phyloP scores from a whole-genome alignment of 2,797 vertebrate species.

The Mallotus villosus region DNA sequence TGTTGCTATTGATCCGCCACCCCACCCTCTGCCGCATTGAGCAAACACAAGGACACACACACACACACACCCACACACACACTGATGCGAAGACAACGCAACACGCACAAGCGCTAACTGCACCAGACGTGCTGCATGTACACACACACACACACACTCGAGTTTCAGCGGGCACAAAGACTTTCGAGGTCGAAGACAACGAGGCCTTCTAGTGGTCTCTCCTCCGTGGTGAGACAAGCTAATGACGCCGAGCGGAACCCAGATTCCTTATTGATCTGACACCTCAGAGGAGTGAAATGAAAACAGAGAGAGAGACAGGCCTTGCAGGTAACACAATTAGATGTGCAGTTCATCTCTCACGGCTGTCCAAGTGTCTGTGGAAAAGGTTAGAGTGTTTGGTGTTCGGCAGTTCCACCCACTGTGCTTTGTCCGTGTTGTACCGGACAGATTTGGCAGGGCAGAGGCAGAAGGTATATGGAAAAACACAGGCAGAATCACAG shows the following conservation, averaged over 20 bases:
- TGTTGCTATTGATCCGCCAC: constrained; percentile 79
- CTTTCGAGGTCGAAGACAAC: constrained; percentile 35
- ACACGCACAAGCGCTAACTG: background rate
- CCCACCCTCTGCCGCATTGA: constrained; percentile 78
- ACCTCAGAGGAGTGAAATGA: constrained; percentile 61
- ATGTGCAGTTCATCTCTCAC: constrained; percentile 57
- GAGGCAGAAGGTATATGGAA: background rate
- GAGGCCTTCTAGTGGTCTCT: constrained; percentile 43
- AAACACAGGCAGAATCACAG: background rate
- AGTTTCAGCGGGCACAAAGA: constrained; percentile 31
- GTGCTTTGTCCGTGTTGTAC: background rate
- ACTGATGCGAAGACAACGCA: constrained; percentile 2
- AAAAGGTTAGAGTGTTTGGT: constrained; percentile 44
- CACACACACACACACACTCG: constrained; percentile 23
- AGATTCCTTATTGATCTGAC: constrained; percentile 68
- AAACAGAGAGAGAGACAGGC: constrained; percentile 50
- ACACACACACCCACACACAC: constrained; percentile 38
- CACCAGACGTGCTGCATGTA: constrained; percentile 6
- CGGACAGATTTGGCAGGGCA: background rate
- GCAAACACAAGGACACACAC: constrained; percentile 72
- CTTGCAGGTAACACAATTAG: constrained; percentile 49
- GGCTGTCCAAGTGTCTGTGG: constrained; percentile 27
- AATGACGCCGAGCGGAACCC: constrained; percentile 61
- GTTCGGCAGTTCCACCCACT: background rate
- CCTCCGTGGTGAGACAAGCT: constrained; percentile 54